Evolutionary conservation across 2,888 invertebrate species (phyloP).

Genomic region (Sesia apiformis): DNA sequence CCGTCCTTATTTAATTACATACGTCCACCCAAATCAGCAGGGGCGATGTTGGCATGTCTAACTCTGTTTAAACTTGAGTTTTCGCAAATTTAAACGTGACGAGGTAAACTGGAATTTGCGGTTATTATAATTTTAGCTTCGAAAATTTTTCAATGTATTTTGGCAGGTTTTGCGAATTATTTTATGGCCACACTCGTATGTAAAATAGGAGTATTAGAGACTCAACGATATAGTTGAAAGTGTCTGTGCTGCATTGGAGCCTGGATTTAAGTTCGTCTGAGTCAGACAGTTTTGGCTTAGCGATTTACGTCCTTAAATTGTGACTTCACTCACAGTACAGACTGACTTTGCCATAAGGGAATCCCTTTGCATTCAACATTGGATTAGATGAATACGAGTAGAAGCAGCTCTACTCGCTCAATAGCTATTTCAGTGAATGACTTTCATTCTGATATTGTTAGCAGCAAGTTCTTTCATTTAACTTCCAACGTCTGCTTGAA

Average conservation of each 20-base stretch:
- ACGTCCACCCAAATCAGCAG: conserved; percentile 31
- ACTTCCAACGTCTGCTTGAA: too few relatives aligned
- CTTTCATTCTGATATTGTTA: too few relatives aligned
- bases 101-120: background rate
- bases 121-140: background rate
- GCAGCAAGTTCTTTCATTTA: too few relatives aligned
- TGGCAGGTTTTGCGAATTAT: background rate
- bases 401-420: too few relatives aligned
- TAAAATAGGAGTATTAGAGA: too few relatives aligned
- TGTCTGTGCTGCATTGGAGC: background rate
- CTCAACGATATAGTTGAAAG: background rate
- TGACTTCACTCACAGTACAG: background rate
- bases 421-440: too few relatives aligned
- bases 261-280: conserved; percentile 5
- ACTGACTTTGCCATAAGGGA: background rate
- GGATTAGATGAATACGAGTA: background rate
- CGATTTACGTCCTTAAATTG: conserved; percentile 2
- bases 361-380: background rate
- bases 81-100: conserved; percentile 3
- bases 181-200: too few relatives aligned
- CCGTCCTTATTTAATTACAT: conserved; percentile 35
- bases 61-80: conserved; percentile 23
- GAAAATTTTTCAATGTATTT: background rate
- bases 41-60: conserved; percentile 18
- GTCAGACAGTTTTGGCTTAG: conserved; percentile 5